A percentile compares a stretch with the other conserved stretches of the same genome.
phyloP scores from a whole-genome alignment of 1,140 invertebrate genomes.

The Musca vetustissima region DNA sequence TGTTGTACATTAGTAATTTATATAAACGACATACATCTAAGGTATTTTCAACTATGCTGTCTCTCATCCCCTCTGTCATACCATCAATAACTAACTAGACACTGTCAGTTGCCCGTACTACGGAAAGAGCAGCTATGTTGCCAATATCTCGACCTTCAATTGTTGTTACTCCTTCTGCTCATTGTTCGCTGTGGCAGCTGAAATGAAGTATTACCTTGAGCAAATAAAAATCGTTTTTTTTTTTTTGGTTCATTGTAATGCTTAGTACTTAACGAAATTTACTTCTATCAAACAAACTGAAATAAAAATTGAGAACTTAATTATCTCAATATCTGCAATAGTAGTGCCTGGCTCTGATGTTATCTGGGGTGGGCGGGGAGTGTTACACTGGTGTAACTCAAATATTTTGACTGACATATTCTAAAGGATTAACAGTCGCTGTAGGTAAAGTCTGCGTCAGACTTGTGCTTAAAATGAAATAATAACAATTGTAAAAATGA shows the following conservation, averaged over 20 bases:
- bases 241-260: background rate
- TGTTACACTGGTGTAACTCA: background rate
- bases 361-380: background rate
- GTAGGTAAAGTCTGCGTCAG: background rate
- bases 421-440: constrained; percentile 16
- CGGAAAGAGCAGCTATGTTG: no score
- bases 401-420: constrained; percentile 1
- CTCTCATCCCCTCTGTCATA: no score
- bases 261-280: background rate
- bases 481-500: background rate
- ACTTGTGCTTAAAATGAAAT: no score
- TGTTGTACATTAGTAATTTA: no score
- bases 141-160: no score
- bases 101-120: no score
- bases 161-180: no score
- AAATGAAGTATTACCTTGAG: constrained; percentile 3
- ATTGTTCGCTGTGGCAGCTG: background rate
- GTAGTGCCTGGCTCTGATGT: background rate
- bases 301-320: constrained; percentile 12
- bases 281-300: no score
- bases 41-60: no score
- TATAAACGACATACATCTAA: no score
- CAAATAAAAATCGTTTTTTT: background rate
- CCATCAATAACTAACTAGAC: no score
- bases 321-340: background rate